Conservation (phyloP, 2,888 invertebrate genomes). For the Cabera pusaria region DNA sequence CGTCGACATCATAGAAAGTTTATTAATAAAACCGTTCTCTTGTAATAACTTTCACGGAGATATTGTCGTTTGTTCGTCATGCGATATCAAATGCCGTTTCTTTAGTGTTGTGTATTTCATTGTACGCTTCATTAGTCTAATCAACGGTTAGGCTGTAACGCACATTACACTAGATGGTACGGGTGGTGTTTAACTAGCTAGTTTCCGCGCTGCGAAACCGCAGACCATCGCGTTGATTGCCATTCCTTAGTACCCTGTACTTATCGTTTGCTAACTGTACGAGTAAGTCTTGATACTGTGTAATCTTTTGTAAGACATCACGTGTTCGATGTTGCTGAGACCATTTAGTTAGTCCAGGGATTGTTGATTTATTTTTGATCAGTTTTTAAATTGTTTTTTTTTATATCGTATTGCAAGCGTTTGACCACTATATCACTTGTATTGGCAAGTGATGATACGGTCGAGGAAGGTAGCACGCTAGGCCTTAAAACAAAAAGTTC, state of each 20-base stretch:
- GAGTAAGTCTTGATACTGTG: too few relatives aligned
- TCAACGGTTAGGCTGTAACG: conserved; percentile 7
- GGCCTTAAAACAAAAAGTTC: too few relatives aligned
- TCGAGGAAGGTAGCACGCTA: too few relatives aligned
- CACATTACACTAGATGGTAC: conserved; percentile 9
- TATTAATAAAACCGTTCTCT: conserved; percentile 4
- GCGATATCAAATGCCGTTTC: conserved; percentile 6
- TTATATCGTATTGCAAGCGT: too few relatives aligned
- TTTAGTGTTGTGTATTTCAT: conserved; percentile 1
- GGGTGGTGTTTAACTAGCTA: conserved; percentile 4
- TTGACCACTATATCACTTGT: too few relatives aligned
- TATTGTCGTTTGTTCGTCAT: conserved; percentile 7
- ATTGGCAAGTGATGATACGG: too few relatives aligned
- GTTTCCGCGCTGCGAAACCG: conserved; percentile 9
- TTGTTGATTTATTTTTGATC: too few relatives aligned
- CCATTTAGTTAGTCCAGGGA: too few relatives aligned
- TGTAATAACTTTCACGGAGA: conserved; percentile 6
- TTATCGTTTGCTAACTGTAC: conserved; percentile 12
- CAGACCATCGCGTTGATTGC: conserved; percentile 3
- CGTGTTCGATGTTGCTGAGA: too few relatives aligned
- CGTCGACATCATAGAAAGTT: neutral
- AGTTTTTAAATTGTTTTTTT: too few relatives aligned
- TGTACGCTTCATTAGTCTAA: conserved; percentile 11
- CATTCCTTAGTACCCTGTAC: conserved; percentile 19
- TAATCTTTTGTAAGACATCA: too few relatives aligned